Evolutionary conservation across 1,140 invertebrate species (phyloP), one percentile per base, ranked within the genome.

Genomic region (Procambarus virginalis): DNA sequence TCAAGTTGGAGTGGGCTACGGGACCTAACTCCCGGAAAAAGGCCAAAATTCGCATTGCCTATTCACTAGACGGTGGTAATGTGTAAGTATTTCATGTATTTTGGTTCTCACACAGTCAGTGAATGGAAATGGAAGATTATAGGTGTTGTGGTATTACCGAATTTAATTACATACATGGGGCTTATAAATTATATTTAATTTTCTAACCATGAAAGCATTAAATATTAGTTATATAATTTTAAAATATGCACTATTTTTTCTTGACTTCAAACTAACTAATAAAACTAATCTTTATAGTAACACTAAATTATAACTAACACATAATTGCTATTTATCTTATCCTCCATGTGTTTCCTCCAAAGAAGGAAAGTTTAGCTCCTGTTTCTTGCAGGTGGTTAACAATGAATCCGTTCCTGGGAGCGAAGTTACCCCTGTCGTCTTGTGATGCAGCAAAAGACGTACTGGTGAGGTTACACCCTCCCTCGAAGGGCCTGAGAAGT

Each of bases 381-480:
- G 12, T 8, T 9, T 48, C 51, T 22, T 55, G 2, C 80, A 82
- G 80, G 8, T 82, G 80, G 80, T 46, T 68, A 14, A 5, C 34
- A 10, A 68, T 82, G 58, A 82, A 48, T 46, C 58, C 58, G 9
- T 6, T 6, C 12, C 60, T 3, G 80, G 34, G 58, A 3, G n/a
- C 46, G 5, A 82, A 68, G 58, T n/a, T 82, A 4, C 80, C 80
- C 6, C 20, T 82, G 17, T 60, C 68, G 5, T 82, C 80, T n/a
- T 82, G 80, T 82, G 80, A 82, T 3, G 46, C 49, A 17, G 34
- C 68, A 64, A 55, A 46, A 22, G 60, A 82, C 12, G 46, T 82
- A 5, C 9, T 64, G 17, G 80, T 82, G 20, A 82, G 48, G 34
- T 45, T 82, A 51, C 58, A 46, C 4, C 80, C 80, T 20, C 5